Evolutionary conservation across 2,113 vertebrate genomes (phyloP).

Genomic region (Elaphurus davidianus): DNA sequence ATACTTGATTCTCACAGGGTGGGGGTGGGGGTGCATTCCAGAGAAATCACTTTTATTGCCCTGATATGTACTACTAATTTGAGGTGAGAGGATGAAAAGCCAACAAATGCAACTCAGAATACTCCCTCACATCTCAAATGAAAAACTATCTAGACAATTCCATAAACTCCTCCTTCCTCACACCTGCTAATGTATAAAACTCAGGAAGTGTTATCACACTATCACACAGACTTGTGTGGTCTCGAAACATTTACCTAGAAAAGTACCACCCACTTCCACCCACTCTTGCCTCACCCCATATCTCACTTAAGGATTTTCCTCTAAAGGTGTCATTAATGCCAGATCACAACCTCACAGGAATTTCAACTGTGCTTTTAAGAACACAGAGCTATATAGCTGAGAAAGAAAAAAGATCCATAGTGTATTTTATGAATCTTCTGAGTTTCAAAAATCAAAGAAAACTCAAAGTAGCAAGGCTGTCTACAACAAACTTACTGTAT

Average conservation of each 20-base stretch:
- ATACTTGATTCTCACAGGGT: not conserved
- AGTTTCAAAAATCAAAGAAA: constrained; percentile 28
- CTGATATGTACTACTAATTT: constrained; percentile 26
- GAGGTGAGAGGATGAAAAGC: constrained; percentile 5
- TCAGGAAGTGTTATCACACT: not conserved
- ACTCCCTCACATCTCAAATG: not conserved
- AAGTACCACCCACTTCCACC: not conserved
- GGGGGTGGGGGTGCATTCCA: not conserved
- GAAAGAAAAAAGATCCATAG: constrained; percentile 11
- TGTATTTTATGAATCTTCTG: not conserved
- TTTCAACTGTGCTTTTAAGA: constrained; percentile 33
- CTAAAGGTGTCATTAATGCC: not conserved
- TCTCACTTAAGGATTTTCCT: not conserved
- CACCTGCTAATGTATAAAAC: not conserved
- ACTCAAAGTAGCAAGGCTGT: not conserved
- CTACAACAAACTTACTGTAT: not conserved
- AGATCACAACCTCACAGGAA: not conserved
- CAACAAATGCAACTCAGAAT: constrained; percentile 17
- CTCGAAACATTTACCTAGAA: constrained; percentile 25
- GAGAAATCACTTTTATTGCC: not conserved
- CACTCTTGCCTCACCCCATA: not conserved
- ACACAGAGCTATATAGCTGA: not conserved
- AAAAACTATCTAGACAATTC: not conserved
- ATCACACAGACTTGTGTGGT: not conserved
- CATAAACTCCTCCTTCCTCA: not conserved